A percentile compares a stretch with the other conserved stretches of the same genome.
Evolutionary conservation across 2,888 invertebrate genomes (phyloP).

Genomic region (Notocelia uddmanniana): DNA sequence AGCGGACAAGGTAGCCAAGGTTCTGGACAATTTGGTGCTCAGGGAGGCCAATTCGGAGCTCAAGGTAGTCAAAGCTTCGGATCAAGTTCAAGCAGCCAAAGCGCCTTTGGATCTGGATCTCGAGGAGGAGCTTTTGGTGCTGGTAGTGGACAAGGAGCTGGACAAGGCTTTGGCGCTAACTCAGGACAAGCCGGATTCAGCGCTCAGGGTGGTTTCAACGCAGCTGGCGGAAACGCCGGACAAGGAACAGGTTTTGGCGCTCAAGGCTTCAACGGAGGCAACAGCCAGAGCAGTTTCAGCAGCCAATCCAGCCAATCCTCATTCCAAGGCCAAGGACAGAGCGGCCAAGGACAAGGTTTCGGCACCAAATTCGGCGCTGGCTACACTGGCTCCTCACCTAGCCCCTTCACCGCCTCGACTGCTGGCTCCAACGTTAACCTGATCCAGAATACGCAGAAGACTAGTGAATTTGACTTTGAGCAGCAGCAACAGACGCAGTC

Average conservation of each 20-base stretch:
- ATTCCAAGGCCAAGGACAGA: constrained; percentile 21
- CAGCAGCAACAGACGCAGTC: constrained; percentile 72
- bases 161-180: constrained; percentile 23
- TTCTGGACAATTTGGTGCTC: constrained; percentile 44
- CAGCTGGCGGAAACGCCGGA: constrained; percentile 35
- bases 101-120: constrained; percentile 26
- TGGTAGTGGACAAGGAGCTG: constrained; percentile 14
- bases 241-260: constrained; percentile 33
- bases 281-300: constrained; percentile 23
- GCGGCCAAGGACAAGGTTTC: constrained; percentile 38
- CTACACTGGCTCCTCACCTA: constrained; percentile 74
- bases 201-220: constrained; percentile 38
- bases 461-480: constrained; percentile 66
- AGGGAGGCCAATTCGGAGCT: constrained; percentile 47
- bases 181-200: constrained; percentile 38
- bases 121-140: constrained; percentile 18
- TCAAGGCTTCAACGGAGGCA: constrained; percentile 21
- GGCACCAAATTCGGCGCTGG: constrained; percentile 62
- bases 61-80: constrained; percentile 46
- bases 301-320: constrained; percentile 38
- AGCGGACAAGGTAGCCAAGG: constrained; percentile 38
- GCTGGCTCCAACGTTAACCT: constrained; percentile 70
- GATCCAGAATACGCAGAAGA: constrained; percentile 71
- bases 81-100: constrained; percentile 37
- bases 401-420: constrained; percentile 68